Evolutionary conservation across 2,113 vertebrate species (phyloP), one percentile per base, ranked within the genome.

Genomic region (Podarcis muralis): DNA sequence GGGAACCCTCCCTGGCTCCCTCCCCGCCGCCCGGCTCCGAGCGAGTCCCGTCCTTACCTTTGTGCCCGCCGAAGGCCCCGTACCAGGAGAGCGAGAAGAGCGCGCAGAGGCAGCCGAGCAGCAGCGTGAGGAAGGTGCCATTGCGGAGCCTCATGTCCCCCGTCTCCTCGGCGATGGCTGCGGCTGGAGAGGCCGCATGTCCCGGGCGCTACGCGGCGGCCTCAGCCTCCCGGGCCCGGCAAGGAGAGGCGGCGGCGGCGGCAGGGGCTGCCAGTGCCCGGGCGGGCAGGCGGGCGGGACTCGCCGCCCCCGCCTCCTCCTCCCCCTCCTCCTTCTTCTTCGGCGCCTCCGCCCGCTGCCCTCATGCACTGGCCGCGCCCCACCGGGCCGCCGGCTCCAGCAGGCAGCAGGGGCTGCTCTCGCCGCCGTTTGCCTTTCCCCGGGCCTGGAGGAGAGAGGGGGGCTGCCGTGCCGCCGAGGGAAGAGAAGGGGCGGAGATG

Each of bases 1-100:
- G 80, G 68, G 83, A 20, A 77, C 81, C 62, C 74, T 68, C 71
- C 23, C 48, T 53, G 2, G 48, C 15, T 59, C 74, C 66, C 13
- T 30, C 77, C 65, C 25, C n/a, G 6, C 25, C n/a, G 6, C 3
- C 57, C 18, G 40, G 66, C 81, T 66, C 81, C 13, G 16, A 12
- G 86, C 23, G 43, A 86, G 84, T 62, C 62, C 66, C 27, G 62
- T 65, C 74, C 95, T 95, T 95, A 99, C 98, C 98, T 99, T 98
- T 98, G 96, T 98, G 98, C 96, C 97, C 98, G 97, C 98, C 97
- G 97, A 98, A 99, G 94, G 98, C 98, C 93, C 98, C 98, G 98
- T 98, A 99, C 98, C 98, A 99, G 95, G 98, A 99, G 82, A 99
- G 96, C 84, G 98, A 99, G 94, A 99, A 96, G 94, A 99, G 97